Evolutionary conservation across 2,888 invertebrate genomes (phyloP), one percentile per base, ranked within the genome.

Genomic region (Carterocephalus palaemon): DNA sequence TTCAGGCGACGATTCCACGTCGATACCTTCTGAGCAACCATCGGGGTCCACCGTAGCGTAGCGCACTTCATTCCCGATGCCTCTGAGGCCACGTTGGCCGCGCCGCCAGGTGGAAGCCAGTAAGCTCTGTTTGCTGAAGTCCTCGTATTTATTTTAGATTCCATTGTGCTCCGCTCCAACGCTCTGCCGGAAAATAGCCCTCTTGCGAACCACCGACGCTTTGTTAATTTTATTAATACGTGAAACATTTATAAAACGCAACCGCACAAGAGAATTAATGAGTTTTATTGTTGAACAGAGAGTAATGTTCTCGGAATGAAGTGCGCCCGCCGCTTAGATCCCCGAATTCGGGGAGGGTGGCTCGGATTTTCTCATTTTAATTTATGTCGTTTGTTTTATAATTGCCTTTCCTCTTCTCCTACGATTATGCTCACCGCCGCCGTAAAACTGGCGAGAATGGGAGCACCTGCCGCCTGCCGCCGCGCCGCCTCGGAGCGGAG

Each of bases 141-240:
- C 79, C 72, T 75, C 72, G 79, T 86, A 85, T 86, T 85, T 86
- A 86, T 85, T 86, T 83, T 85, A 84, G 76, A 80, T 77, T 75
- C 81, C 70, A 82, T 85, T 85, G 85, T 85, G 60, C 70, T 68
- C 55, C 70, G 71, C 72, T 74, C 76, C 73, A 57, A 75, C 76
- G 80, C 81, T 84, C 81, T 83, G 82, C 79, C 72, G 75, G 71
- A 64, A 75, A 79, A 81, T 81, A 78, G 80, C 82, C 81, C 79
- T 75, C 75, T 68, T 70, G 71, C 72, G 70, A 67, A 71, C 55
- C 54, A 46, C 73, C 57, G 54, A 56, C 67, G 77, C 83, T 84
- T 85, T 85, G 86, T 85, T 84, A 85, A 85, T 86, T 83, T 86
- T 85, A 86, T 86, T 83, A 86, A 84, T 84, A 82, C 76, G 75